These are phyloP conservation scores for Hedychridium roseum DNA, from an alignment of 2,888 invertebrate species.

Conservation along the genomic window DNA sequence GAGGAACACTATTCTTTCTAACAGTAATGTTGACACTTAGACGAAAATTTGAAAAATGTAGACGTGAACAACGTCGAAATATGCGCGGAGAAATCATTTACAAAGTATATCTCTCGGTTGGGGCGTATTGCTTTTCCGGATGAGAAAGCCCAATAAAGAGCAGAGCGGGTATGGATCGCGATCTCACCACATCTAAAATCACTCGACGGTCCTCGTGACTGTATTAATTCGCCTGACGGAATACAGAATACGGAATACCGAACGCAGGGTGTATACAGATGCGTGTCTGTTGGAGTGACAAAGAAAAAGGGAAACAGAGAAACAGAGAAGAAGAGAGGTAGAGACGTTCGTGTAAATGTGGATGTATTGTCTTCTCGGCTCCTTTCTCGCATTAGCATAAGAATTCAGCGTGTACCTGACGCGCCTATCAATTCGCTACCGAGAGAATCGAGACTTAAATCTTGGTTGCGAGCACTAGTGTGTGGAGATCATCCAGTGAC, in stretches of 20 bases:
- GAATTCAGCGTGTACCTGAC: constrained; percentile 64
- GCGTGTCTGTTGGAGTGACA: constrained; percentile 20
- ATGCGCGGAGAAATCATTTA: too few species aligned
- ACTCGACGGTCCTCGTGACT: constrained; percentile 49
- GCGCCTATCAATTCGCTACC: constrained; percentile 56
- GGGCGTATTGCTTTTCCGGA: constrained; percentile 8
- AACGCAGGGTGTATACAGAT: constrained; percentile 44
- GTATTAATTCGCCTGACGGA: constrained; percentile 56
- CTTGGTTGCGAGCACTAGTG: too few species aligned
- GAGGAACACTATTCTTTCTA: too few species aligned
- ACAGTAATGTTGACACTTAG: too few species aligned
- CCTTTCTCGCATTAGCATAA: constrained; percentile 65
- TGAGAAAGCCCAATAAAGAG: constrained; percentile 37
- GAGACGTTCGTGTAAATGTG: constrained; percentile 42
- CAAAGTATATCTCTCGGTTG: neutral
- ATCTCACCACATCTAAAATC: constrained; percentile 57
- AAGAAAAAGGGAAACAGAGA: too few species aligned
- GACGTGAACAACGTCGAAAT: too few species aligned
- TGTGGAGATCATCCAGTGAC: too few species aligned
- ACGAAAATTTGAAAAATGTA: too few species aligned
- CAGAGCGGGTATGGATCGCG: constrained; percentile 48
- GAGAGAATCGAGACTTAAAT: constrained; percentile 54
- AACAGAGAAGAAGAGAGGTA: constrained; percentile 8
- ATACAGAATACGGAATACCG: constrained; percentile 52
- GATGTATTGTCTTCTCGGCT: constrained; percentile 62